Percentiles rank a stretch among this genome's conserved stretches.
Evolutionary conservation across 2,113 vertebrate species (phyloP).

Genomic region (Periophthalmus modestus): DNA sequence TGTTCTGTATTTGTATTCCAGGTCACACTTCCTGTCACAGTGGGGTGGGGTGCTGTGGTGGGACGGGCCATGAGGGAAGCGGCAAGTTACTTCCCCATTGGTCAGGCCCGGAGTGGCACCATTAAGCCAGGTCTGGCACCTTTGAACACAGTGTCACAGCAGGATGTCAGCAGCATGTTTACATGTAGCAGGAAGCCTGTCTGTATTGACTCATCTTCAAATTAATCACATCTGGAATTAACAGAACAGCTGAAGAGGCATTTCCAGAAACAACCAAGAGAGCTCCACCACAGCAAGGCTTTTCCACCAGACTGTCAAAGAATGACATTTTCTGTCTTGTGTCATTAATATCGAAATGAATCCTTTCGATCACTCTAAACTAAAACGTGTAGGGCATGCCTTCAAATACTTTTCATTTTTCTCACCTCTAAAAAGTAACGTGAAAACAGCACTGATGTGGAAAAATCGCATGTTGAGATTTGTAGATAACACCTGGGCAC

Average conservation of each 20-base stretch:
- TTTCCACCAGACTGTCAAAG: neutral
- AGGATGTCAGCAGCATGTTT: neutral
- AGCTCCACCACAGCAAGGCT: slow-evolving; percentile 4
- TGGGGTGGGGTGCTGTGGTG: slow-evolving; percentile 86
- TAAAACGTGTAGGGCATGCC: neutral
- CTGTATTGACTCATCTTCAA: neutral
- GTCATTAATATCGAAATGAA: neutral
- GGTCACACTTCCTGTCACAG: slow-evolving; percentile 86
- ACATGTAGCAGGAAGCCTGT: neutral
- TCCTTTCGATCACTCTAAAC: neutral
- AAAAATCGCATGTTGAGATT: slow-evolving; percentile 43
- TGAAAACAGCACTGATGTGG: slow-evolving; percentile 31
- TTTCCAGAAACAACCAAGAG: slow-evolving; percentile 15
- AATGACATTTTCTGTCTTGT: neutral
- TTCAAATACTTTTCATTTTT: neutral
- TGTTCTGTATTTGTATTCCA: slow-evolving; percentile 84
- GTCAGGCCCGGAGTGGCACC: slow-evolving; percentile 86
- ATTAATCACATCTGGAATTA: slow-evolving; percentile 15
- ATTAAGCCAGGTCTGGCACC: slow-evolving; percentile 61
- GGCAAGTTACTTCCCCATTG: slow-evolving; percentile 87
- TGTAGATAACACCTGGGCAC: slow-evolving; percentile 4
- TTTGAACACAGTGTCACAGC: neutral
- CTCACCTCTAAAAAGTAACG: slow-evolving; percentile 48
- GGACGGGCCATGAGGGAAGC: slow-evolving; percentile 80
- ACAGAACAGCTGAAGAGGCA: slow-evolving; percentile 28